These are phyloP conservation scores for Danio kyathit DNA, from an alignment of 2,797 vertebrate species.

Conservation along the genomic window DNA sequence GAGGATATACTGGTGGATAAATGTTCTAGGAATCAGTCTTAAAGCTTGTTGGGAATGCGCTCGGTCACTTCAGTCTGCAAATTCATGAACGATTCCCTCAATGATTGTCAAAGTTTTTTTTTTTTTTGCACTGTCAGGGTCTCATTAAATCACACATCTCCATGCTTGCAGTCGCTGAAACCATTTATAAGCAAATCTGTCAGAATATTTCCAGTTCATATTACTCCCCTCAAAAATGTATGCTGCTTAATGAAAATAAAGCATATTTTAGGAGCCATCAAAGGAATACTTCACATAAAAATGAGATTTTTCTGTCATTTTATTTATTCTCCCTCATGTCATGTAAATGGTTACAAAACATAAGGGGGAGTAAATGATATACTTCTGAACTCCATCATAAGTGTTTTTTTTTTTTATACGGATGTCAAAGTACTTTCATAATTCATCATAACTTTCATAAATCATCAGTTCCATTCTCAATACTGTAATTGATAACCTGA, in stretches of 20 bases:
- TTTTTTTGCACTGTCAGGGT: not conserved
- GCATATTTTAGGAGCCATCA: not conserved
- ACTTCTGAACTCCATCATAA: too few relatives aligned
- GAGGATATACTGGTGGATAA: not conserved
- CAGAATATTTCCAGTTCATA: constrained; percentile 2
- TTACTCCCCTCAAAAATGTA: not conserved
- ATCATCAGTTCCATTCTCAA: too few relatives aligned
- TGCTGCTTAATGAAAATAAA: not conserved
- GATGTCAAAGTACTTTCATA: too few relatives aligned
- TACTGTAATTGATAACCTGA: too few relatives aligned
- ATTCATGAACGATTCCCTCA: not conserved
- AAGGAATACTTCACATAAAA: not conserved
- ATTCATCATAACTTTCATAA: too few relatives aligned
- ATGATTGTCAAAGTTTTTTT: not conserved
- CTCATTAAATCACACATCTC: not conserved
- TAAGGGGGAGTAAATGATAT: too few relatives aligned
- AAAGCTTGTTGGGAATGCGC: not conserved
- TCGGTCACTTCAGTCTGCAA: constrained; percentile 7
- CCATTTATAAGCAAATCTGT: not conserved
- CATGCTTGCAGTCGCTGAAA: not conserved
- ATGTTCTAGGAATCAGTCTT: not conserved
- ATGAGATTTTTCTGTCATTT: not conserved
- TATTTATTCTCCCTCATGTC: too few relatives aligned
- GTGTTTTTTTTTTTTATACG: not conserved
- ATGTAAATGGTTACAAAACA: too few relatives aligned